A percentile compares a stretch with the other conserved stretches of the same genome.
Evolutionary conservation across 1,140 invertebrate species (phyloP).

Genomic region (Drosophila serrata): DNA sequence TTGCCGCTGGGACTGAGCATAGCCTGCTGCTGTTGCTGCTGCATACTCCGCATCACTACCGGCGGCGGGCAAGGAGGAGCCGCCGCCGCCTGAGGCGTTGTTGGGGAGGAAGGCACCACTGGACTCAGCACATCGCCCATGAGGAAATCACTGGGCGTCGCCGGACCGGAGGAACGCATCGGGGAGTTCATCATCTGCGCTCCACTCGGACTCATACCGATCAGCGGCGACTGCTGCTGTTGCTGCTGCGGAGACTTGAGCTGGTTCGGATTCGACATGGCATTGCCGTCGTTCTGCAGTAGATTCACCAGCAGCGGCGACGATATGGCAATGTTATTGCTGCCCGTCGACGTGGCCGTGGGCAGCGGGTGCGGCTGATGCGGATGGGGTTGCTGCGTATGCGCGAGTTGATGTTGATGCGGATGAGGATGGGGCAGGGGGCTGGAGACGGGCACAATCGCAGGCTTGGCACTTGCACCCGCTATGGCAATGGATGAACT

Average conservation of each 20-base stretch:
- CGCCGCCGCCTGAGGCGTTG: constrained; percentile 48
- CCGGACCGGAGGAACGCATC: constrained; percentile 60
- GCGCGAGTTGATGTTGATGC: constrained; percentile 19
- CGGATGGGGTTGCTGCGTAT: constrained; percentile 12
- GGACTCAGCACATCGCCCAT: constrained; percentile 65
- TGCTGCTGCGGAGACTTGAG: constrained; percentile 69
- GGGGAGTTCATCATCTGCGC: constrained; percentile 75
- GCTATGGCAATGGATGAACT: constrained; percentile 54
- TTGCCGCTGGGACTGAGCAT: constrained; percentile 68
- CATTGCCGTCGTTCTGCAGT: constrained; percentile 92
- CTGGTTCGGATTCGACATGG: constrained; percentile 72
- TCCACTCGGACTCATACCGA: constrained; percentile 72
- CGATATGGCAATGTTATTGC: constrained; percentile 87
- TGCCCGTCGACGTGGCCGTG: constrained; percentile 80
- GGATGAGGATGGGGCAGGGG: constrained; percentile 42
- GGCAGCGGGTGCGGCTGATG: constrained; percentile 75
- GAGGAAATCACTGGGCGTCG: constrained; percentile 63
- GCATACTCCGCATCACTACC: constrained; percentile 69
- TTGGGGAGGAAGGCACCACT: constrained; percentile 72
- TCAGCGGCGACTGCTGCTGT: constrained; percentile 62
- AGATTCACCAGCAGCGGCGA: constrained; percentile 96
- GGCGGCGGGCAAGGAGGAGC: constrained; percentile 28
- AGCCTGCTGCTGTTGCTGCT: constrained; percentile 73
- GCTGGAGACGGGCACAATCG: constrained; percentile 44
- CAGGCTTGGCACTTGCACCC: constrained; percentile 52